These are phyloP conservation scores for Aix galericulata DNA, from an alignment of 2,113 vertebrate genomes.

Conservation along the genomic window DNA sequence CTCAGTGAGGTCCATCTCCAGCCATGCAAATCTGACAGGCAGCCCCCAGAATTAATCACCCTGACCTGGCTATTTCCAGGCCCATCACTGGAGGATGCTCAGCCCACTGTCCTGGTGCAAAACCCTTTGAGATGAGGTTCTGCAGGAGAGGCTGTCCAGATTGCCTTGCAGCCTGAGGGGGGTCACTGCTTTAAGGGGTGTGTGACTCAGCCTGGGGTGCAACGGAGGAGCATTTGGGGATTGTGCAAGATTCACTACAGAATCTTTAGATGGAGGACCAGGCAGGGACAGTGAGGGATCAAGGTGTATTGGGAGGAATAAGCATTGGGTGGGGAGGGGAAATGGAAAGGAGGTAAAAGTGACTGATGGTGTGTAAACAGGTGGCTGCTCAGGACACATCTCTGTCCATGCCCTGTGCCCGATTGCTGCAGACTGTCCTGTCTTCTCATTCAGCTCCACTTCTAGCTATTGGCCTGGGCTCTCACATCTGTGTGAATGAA, in stretches of 20 bases:
- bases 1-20: neutral
- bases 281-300: neutral
- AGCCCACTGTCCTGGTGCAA: neutral
- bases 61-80: neutral
- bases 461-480: neutral
- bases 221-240: accelerated
- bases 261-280: neutral
- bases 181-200: neutral
- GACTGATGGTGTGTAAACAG: neutral
- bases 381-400: too few relatives aligned
- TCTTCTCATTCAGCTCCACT: neutral
- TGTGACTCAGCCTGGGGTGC: neutral
- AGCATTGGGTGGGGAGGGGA: neutral
- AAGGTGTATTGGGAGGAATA: neutral
- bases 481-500: neutral
- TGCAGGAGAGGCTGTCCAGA: neutral
- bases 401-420: too few relatives aligned
- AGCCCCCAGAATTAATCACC: neutral
- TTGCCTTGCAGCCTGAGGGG: neutral
- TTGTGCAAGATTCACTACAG: neutral
- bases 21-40: neutral
- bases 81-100: neutral
- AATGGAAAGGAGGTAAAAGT: neutral
- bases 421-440: too few relatives aligned
- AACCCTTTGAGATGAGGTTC: neutral